Evolutionary conservation across 2,797 vertebrate genomes (phyloP).

Genomic region (Sphenopsis melanotis): DNA sequence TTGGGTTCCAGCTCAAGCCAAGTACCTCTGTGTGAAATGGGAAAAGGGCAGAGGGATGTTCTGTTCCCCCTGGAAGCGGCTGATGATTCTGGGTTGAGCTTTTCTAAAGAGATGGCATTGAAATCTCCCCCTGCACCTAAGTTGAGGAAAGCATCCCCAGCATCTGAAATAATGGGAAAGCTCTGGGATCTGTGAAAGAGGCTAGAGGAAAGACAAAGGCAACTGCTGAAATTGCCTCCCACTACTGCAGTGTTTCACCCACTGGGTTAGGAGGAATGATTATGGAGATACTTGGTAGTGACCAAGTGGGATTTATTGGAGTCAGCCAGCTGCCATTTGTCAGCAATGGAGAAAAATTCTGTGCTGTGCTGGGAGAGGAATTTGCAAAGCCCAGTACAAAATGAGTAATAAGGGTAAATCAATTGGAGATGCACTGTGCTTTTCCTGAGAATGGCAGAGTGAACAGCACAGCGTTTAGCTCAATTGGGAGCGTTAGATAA

Average conservation of each 20-base stretch:
- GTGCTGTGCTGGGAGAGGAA: background rate
- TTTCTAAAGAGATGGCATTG: background rate
- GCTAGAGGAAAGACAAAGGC: background rate
- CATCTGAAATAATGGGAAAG: background rate
- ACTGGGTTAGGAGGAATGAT: background rate
- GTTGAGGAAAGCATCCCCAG: background rate
- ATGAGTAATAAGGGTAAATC: constrained; percentile 32
- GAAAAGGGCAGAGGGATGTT: background rate
- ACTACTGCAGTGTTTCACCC: background rate
- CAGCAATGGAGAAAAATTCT: background rate
- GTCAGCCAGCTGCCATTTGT: background rate
- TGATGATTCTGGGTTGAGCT: background rate
- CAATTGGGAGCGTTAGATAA: background rate
- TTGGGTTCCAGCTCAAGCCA: background rate
- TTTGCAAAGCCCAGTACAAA: constrained; percentile 15
- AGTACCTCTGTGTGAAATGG: rapidly evolving
- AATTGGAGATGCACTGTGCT: background rate
- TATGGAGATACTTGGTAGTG: background rate
- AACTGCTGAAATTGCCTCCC: background rate
- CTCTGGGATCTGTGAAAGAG: background rate
- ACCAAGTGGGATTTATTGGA: constrained; percentile 29
- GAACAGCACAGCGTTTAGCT: background rate
- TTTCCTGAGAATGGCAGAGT: background rate
- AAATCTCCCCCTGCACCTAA: background rate
- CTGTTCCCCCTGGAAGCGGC: background rate